Evolutionary conservation across 2,113 vertebrate species (phyloP), one percentile per base, ranked within the genome.

Genomic region (Dasyornis broadbenti): DNA sequence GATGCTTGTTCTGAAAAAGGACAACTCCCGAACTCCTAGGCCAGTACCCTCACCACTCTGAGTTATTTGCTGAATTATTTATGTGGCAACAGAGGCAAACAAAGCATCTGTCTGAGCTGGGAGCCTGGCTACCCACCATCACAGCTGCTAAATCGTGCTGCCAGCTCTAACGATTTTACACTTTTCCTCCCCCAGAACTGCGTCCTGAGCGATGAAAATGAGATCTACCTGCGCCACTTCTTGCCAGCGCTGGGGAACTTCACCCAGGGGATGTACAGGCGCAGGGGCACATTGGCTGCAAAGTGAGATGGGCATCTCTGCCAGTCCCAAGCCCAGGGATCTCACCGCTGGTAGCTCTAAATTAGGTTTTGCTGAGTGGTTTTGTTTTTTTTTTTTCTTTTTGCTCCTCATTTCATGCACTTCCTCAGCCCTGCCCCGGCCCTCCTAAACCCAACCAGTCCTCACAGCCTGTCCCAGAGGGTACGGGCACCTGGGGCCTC

Each of bases 141-240:
- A 3, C 39, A 31, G 49, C 71, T 4, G 45, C 39, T 8, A 3
- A 37, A 26, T 5, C 9, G 1, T 21, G 33, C 49, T 19, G 28
- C 5, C 42, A 13, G 13, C 61, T 53, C 53, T 78, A 19, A 93
- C 0, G 2, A 1, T 1, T 6, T 28, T 0, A 2, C 2, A 0
- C 10, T 42, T 57, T 47, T 72, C 66, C 75, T 50, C 49, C 45
- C 70, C 40, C 85, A 96, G 94, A 52, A 0, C 47, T 96, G 96
- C 63, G 11, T 7, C 33, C 75, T 52, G 47, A 70, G 6, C 10
- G 20, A 27, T 0, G 96, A 95, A 0, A 95, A 59, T 0, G 95
- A 97, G 92, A 77, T 96, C 60, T 97, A 95, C 68, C 95, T 97
- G 87, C 85, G 66, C 15, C 60, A 94, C 93, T 97, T 97, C 87